Evolutionary conservation across 2,797 vertebrate species (phyloP), one percentile per base, ranked within the genome.

Genomic region (Amblyraja radiata): DNA sequence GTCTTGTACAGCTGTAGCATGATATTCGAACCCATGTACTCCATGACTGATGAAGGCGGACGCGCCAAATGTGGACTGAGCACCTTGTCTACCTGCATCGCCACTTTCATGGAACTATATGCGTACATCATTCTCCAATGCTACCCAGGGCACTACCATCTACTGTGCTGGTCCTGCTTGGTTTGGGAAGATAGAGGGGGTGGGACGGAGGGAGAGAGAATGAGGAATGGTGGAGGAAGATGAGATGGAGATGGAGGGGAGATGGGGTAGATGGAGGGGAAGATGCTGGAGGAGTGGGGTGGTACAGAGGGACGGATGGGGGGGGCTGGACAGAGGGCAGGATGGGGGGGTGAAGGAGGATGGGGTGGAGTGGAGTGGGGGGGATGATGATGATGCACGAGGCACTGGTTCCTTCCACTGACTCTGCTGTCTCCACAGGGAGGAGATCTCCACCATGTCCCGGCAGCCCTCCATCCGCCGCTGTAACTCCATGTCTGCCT

Each of bases 391-490:
- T 32, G 21, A 73, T 54, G 23, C 39, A 36, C 83, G 9, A 88
- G 2, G 92, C 16, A 93, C 36, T 10, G 39, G 91, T 14, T 13
- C 88, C 28, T 93, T 0, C 28, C 7, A 77, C 21, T 5, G 0
- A 90, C 4, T 94, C 46, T 77, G 9, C 58, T 93, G 61, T 94
- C 16, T 61, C 90, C 80, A 2, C 94, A 97, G 97, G 91, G 95
- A 97, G 81, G 96, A 97, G 94, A 96, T 97, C 73, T 95, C 81
- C 93, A 97, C 96, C 71, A 95, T 97, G 18, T 96, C 97, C 79
- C 96, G 97, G 73, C 96, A 97, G 83, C 96, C 97, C 0, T 97
- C 97, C 0, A 93, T 97, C 92, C 95, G 97, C 93, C 97, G 96
- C 86, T 93, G 97, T 90, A 96, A 96, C 94, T 97, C 97, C 0